phyloP scores from a whole-genome alignment of 2,888 invertebrate species.

The Cephus sareptanus region DNA sequence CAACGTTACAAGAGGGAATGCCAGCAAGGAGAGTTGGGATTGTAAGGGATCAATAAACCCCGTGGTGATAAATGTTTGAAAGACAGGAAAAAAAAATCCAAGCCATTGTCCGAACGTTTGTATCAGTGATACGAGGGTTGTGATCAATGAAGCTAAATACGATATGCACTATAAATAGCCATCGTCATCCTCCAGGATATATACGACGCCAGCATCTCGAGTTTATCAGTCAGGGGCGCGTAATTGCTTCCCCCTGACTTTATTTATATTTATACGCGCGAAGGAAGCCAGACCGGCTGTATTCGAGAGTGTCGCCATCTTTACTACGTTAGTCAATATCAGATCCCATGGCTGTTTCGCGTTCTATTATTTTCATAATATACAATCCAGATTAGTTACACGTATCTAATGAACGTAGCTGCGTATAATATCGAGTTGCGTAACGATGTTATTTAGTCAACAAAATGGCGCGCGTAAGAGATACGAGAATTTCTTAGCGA shows the following conservation, averaged over 20 bases:
- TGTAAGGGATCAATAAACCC: not conserved
- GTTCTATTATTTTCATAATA: not conserved
- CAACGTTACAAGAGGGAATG: not conserved
- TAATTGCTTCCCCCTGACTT: not conserved
- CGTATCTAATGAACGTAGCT: not conserved
- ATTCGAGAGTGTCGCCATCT: not conserved
- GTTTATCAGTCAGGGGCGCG: not conserved
- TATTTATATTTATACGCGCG: not conserved
- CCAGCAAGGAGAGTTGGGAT: not conserved
- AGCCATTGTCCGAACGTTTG: not conserved
- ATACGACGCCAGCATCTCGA: not conserved
- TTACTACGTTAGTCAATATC: not conserved
- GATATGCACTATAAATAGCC: not conserved
- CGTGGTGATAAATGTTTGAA: not conserved
- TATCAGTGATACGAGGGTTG: not conserved
- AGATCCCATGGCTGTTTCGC: not conserved
- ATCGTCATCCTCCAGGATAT: not conserved
- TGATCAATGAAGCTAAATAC: not conserved
- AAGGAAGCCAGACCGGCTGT: not conserved
- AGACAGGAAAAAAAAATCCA: not conserved
- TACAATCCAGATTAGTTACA: not conserved
- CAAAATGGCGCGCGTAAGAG: not conserved
- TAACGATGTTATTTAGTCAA: not conserved
- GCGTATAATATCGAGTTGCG: not conserved
- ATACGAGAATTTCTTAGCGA: not conserved